These are phyloP conservation scores for Torymus texanus DNA, from an alignment of 2,888 invertebrate genomes.

Conservation along the genomic window DNA sequence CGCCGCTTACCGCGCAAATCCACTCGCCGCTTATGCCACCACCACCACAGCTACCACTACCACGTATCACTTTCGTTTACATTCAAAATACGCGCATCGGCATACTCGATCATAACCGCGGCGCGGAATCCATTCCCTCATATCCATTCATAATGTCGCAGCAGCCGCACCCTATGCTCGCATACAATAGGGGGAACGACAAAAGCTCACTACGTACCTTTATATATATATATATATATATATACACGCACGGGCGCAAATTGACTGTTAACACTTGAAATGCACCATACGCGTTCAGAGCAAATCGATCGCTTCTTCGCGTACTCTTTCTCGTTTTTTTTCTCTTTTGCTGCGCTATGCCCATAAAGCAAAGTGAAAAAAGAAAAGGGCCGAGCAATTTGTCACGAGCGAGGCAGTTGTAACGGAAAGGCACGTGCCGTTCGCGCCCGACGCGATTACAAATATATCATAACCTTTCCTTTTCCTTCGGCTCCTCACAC, in stretches of 20 bases:
- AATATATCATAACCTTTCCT: conserved; percentile 72
- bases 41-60: neutral
- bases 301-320: conserved; percentile 1
- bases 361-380: conserved; percentile 18
- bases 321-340: neutral
- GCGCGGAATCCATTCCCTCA: conserved; percentile 21
- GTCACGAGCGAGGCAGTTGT: conserved; percentile 72
- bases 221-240: no score
- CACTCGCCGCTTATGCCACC: no score
- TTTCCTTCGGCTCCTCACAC: conserved; percentile 14
- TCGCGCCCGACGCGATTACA: conserved; percentile 71
- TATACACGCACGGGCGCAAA: conserved; percentile 12
- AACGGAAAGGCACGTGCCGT: conserved; percentile 71
- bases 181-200: neutral
- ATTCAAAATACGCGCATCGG: conserved; percentile 21
- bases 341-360: neutral
- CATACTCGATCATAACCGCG: conserved; percentile 7
- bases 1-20: conserved; percentile 15
- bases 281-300: neutral
- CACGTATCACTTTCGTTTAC: conserved; percentile 4
- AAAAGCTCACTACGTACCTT: neutral
- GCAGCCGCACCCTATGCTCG: neutral
- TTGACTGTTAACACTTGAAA: conserved; percentile 42
- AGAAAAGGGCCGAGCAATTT: conserved; percentile 64
- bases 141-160: conserved; percentile 18